Base-by-base conservation (phyloP, 2,797 vertebrate species). In the Bovichtus diacanthus region DNA sequence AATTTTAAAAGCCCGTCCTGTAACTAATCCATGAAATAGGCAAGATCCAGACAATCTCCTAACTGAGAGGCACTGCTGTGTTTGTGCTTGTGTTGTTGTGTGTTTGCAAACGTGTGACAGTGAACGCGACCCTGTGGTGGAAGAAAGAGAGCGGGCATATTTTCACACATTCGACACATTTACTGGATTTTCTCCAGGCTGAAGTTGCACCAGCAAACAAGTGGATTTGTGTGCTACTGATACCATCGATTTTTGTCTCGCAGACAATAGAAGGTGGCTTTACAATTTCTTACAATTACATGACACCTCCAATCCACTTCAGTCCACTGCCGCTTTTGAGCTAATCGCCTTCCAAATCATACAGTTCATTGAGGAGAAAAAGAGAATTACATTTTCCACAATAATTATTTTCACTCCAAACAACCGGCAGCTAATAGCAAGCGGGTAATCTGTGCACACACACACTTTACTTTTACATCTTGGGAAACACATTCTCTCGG, bases 11-110 rank as follows among this genome's bases (percentile, higher is more conserved):
- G 63, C 74, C 65, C 64, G 62, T 83, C 76, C 76, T 90, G 84
- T 84, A 78, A 79, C 85, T 82, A 92, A 92, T 89, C 87, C 81
- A 86, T 78, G 80, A 89, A 91, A 90, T 86, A 79, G 89, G 81
- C 74, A 80, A 83, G 75, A 87, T 88, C 85, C 84, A 87, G 77
- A 80, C 82, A 86, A 84, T 90, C 75, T 83, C 62, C 68, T 55
- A 64, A 77, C 78, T 66, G 74, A 76, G 73, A 76, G 59, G 58
- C 50, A 69, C 47, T 3, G 19, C n/a, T 58, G 53, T 72, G 62
- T 23, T n/a, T 66, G 38, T 70, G 50, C 11, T 25, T 60, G 76
- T 46, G 61, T 70, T 25, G 11, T 34, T 34, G 62, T 25, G 69
- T 51, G 56, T 59, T 46, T 70, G 49, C 75, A 16, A 58, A n/a